Conservation (phyloP, 2,888 invertebrate genomes). For the Amphipoea lucens region DNA sequence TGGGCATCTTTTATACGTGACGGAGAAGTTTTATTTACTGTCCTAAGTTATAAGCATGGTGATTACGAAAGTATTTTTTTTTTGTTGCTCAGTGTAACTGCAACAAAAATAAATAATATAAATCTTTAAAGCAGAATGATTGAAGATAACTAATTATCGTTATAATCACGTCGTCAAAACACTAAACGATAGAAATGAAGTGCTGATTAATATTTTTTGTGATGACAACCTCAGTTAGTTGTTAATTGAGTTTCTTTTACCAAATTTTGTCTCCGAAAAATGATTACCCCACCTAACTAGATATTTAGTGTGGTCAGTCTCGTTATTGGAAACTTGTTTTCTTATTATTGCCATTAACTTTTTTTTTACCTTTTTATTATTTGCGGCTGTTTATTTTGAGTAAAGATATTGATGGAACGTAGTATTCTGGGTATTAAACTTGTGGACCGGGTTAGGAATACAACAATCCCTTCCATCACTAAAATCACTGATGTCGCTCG, state of each 20-base stretch:
- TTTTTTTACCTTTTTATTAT: neutral
- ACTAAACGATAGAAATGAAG: slow-evolving; percentile 13
- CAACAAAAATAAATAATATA: neutral
- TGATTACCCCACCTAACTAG: slow-evolving; percentile 7
- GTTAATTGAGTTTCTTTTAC: slow-evolving; percentile 10
- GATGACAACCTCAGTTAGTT: slow-evolving; percentile 7
- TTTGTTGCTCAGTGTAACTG: neutral
- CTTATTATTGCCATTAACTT: neutral
- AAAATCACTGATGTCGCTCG: too few species aligned
- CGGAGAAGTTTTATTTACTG: too few species aligned
- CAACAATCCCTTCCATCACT: too few species aligned
- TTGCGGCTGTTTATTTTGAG: neutral
- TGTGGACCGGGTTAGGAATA: too few species aligned
- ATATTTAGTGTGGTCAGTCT: neutral
- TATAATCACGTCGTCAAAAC: neutral
- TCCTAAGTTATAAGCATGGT: too few species aligned
- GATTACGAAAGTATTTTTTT: too few species aligned
- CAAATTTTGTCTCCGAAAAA: neutral
- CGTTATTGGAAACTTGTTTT: slow-evolving; percentile 8
- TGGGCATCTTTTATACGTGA: too few species aligned
- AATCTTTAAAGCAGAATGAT: neutral
- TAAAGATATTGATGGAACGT: neutral
- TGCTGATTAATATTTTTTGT: slow-evolving; percentile 27
- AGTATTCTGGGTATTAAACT: too few species aligned
- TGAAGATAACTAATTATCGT: neutral